These are phyloP conservation scores for Pelvicachromis taeniatus DNA, from an alignment of 2,113 vertebrate genomes.

Conservation along the genomic window DNA sequence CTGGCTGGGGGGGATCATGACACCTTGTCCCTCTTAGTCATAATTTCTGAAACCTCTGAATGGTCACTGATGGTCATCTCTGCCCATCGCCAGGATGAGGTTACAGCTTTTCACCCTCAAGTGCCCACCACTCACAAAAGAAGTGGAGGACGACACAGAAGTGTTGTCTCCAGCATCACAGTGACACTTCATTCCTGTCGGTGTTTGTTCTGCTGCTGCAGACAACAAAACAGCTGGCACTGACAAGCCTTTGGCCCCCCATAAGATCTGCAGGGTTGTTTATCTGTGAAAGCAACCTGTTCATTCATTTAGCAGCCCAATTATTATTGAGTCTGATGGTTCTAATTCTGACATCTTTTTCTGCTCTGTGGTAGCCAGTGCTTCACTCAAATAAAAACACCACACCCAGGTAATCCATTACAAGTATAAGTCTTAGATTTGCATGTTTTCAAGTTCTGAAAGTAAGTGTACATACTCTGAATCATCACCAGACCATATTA, in stretches of 20 bases:
- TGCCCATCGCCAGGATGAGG: slow-evolving; percentile 12
- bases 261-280: not conserved
- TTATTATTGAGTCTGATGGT: not conserved
- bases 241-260: not conserved
- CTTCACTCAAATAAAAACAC: not conserved
- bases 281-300: not conserved
- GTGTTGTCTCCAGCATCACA: slow-evolving; percentile 38
- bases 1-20: slow-evolving; percentile 8
- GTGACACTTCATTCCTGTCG: slow-evolving; percentile 22
- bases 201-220: slow-evolving; percentile 36
- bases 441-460: not conserved
- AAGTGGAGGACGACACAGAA: not conserved
- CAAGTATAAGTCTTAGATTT: not conserved
- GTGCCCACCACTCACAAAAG: not conserved
- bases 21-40: slow-evolving; percentile 34
- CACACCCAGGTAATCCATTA: not conserved
- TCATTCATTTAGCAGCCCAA: not conserved
- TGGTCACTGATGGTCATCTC: slow-evolving; percentile 17
- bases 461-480: not conserved
- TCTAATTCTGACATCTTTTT: not conserved
- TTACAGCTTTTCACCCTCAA: not conserved
- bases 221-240: not conserved
- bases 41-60: slow-evolving; percentile 13
- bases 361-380: not conserved
- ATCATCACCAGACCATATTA: not conserved